Evolutionary conservation across 2,888 invertebrate species (phyloP).

Genomic region (Hybos culiciformis): DNA sequence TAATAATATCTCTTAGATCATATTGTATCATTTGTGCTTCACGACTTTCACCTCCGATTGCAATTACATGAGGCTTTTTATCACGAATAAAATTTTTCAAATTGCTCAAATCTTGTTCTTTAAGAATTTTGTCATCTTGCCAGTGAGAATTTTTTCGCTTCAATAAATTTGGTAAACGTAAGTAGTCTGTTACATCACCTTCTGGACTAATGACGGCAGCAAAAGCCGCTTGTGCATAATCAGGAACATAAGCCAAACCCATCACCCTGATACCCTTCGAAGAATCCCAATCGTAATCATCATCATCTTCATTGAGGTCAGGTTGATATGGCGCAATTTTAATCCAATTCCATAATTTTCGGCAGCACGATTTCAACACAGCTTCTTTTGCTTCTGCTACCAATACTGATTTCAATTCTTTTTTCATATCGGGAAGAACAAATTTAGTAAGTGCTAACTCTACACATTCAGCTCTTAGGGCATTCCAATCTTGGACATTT

Average conservation of each 20-base stretch:
- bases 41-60: constrained; percentile 79
- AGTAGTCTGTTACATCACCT: constrained; percentile 83
- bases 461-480: constrained; percentile 72
- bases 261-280: constrained; percentile 63
- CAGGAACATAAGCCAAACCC: constrained; percentile 78
- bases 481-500: constrained; percentile 92
- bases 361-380: constrained; percentile 69
- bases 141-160: constrained; percentile 64
- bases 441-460: constrained; percentile 76
- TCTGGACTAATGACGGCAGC: constrained; percentile 76
- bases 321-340: constrained; percentile 64
- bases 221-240: constrained; percentile 73
- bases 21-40: constrained; percentile 70
- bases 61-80: constrained; percentile 90
- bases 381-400: constrained; percentile 77
- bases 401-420: constrained; percentile 69
- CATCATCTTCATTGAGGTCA: constrained; percentile 49
- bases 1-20: constrained; percentile 61
- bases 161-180: constrained; percentile 73
- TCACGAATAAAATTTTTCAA: constrained; percentile 69
- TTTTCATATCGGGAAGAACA: constrained; percentile 76
- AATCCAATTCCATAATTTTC: constrained; percentile 80
- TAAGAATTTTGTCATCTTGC: constrained; percentile 50
- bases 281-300: constrained; percentile 85
- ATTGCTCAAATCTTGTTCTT: constrained; percentile 52